Base-by-base conservation (phyloP, 1,140 invertebrate species). In the Drosophila serrata region DNA sequence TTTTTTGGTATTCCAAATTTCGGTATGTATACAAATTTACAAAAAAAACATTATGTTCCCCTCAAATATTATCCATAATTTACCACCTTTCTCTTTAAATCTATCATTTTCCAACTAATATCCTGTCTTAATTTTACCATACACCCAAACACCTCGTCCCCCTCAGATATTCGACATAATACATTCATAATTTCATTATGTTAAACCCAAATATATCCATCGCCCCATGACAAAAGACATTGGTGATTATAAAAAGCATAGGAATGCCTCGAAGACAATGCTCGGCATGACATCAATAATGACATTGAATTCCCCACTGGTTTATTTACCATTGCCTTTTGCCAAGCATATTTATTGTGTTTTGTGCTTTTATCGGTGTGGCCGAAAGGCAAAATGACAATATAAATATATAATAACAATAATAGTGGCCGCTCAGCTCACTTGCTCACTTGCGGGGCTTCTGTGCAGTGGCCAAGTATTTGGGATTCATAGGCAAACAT, bases 261-360 rank as follows among this genome's bases (percentile, higher is more conserved):
- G 58, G 63, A 75, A 75, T 69, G 64, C 62, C 75, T 6, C 43
- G 12, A 12, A 78, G 37, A 75, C 73, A 85, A 67, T 81, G 35
- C 56, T 67, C 74, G 78, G 74, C 80, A 81, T 90, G 85, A 90
- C 85, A 90, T 90, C 85, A 90, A 90, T 81, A 74, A 85, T 90
- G 85, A 85, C 85, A 90, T 90, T 90, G 85, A 90, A 90, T 88
- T 78, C 67, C 60, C 60, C 51, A 15, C 40, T 27, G 55, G 24
- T 40, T 39, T 39, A 40, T 45, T 51, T 75, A 19, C 40, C 49
- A 63, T 74, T 67, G 51, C 64, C 68, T 79, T 53, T 45, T 35
- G 51, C 59, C 40, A 45, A 56, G 63, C 68, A 59, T 56, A 88
- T 87, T 81, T 78, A 87, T 82, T 81, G 57, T 84, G 51, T 70